phyloP scores from a whole-genome alignment of 2,888 invertebrate species.

The Lasioglossum lativentre region DNA sequence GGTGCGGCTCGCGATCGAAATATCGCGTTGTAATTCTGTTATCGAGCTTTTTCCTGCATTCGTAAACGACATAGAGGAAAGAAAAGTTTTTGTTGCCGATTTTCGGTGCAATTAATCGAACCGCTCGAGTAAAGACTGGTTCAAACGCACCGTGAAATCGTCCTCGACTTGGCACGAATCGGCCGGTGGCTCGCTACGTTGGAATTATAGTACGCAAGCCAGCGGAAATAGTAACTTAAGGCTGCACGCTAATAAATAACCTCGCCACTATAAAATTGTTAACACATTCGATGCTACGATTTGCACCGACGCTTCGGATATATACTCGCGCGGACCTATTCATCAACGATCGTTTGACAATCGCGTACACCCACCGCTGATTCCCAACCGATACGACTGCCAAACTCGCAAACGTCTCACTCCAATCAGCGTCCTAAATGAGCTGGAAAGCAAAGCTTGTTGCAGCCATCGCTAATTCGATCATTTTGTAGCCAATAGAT shows the following conservation, averaged over 20 bases:
- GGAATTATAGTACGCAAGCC: slow-evolving; percentile 24
- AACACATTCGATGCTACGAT: slow-evolving; percentile 31
- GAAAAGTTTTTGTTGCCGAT: background rate
- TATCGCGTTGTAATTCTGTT: background rate
- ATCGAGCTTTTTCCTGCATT: no score
- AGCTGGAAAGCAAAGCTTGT: background rate
- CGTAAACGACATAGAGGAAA: background rate
- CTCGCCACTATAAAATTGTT: slow-evolving; percentile 56
- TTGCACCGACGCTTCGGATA: background rate
- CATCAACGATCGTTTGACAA: background rate
- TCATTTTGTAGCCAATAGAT: background rate
- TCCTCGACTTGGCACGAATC: slow-evolving; percentile 32
- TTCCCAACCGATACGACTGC: background rate
- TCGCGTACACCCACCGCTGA: background rate
- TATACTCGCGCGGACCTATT: background rate
- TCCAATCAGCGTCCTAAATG: background rate
- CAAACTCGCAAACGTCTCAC: background rate
- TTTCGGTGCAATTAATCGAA: slow-evolving; percentile 19
- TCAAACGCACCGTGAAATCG: slow-evolving; percentile 42
- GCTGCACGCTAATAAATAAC: slow-evolving; percentile 64
- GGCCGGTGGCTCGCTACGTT: slow-evolving; percentile 12
- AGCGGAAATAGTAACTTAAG: slow-evolving; percentile 69
- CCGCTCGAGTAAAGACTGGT: background rate
- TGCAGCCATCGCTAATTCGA: background rate
- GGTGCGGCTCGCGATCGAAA: background rate